Evolutionary conservation across 2,888 invertebrate species (phyloP).

Genomic region (Cephus spinipes): DNA sequence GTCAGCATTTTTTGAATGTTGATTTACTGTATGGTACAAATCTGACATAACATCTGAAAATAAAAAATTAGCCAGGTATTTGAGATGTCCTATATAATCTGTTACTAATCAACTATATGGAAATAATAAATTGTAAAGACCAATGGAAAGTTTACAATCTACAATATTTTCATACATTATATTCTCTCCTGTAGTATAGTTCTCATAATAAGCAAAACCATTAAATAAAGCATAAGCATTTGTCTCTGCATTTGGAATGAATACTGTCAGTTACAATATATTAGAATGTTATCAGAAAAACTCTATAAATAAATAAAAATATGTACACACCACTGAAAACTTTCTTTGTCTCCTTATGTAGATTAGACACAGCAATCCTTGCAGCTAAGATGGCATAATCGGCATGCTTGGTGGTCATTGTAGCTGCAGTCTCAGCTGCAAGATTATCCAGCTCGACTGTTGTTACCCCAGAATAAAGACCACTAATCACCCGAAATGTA

Average conservation of each 20-base stretch:
- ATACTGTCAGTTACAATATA: too few relatives aligned
- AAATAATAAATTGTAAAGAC: not conserved
- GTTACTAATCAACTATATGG: not conserved
- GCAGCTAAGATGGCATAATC: conserved; percentile 94
- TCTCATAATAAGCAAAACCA: too few relatives aligned
- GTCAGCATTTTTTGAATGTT: conserved; percentile 76
- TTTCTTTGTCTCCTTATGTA: conserved; percentile 98
- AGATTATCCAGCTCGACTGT: conserved; percentile 97
- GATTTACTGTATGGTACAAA: conserved; percentile 82
- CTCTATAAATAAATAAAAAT: not conserved
- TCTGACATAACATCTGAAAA: conserved; percentile 90
- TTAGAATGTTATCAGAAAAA: too few relatives aligned
- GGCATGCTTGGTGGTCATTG: conserved; percentile 96
- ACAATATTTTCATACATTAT: too few relatives aligned
- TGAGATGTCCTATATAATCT: not conserved
- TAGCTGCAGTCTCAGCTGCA: conserved; percentile 98
- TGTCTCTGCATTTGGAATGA: too few relatives aligned
- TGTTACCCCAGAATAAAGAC: conserved; percentile 95
- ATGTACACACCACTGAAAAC: conserved; percentile 81
- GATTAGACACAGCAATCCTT: conserved; percentile 94
- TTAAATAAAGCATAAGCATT: too few relatives aligned
- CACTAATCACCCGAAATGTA: conserved; percentile 92
- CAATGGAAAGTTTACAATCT: not conserved
- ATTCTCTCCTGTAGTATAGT: too few relatives aligned
- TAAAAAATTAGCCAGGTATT: not conserved